Evolutionary conservation across 2,888 invertebrate genomes (phyloP), one percentile per base, ranked within the genome.

Genomic region (Euphydryas editha): DNA sequence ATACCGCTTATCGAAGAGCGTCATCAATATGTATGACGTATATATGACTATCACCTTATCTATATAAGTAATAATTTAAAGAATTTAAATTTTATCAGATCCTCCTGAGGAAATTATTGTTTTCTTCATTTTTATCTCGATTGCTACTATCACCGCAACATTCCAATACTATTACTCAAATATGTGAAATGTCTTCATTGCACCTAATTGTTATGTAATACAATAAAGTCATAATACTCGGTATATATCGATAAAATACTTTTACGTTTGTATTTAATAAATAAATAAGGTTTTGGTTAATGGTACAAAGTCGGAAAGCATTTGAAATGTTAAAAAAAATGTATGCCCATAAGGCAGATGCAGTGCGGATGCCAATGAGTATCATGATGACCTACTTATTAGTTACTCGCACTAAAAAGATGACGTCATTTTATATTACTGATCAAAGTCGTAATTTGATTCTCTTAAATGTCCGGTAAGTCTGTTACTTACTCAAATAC

Each of bases 31-130:
- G 62, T 51, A 63, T 77, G 79, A 76, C 75, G 75, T 75, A 70
- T 39, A 18, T 44, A 47, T 59, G 54, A 60, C 55, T 71, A 73
- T 73, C 71, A 59, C 65, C 72, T 80, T 79, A 79, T 81, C 75
- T 71, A 81, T 83, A 82, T 73, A 72, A 74, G 76, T 78, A 86
- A 83, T 81, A 81, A 83, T 84, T 80, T 81, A 73, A 87, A 78
- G 84, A 86, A 89, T 88, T 82, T 73, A 68, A 71, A 76, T 74
- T 79, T 83, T 85, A 86, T 87, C 84, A 67, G 78, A 75, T 80
- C 73, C 75, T 77, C 72, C 74, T 72, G 70, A 79, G 69, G 76
- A 75, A 79, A 73, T 75, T 75, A 79, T 83, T 85, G 80, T 81
- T 82, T 79, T 81, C 72, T 78, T 73, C 18, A 20, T 13, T 62